Evolutionary conservation across 2,888 invertebrate genomes (phyloP), one percentile per base, ranked within the genome.

Genomic region (Desoria tigrina): DNA sequence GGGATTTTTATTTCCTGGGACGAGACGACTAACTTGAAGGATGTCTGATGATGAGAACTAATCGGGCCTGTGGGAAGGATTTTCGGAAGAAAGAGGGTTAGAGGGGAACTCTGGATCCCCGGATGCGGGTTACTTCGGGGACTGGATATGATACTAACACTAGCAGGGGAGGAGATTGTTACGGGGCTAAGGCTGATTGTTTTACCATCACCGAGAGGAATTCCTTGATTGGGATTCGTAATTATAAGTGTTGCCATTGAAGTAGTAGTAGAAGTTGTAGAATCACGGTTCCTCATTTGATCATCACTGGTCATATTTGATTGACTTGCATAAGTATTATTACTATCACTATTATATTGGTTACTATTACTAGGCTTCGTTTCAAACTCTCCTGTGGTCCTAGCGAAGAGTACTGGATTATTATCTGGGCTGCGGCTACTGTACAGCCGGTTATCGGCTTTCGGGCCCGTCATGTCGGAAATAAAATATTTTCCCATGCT

Each of bases 251-350:
- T 61, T 14, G 56, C 61, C 60, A 54, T 59, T 4, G 56, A 18
- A 55, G 61, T 6, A 11, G 67, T 60, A 18, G 67, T 67, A 16
- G 67, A 56, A 26, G 67, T 63, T 2, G 63, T 60, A 18, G 66
- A 66, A 55, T 66, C 63, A 42, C 63, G 66, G 42, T 66, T 63
- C n/a, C n/a, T n/a, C 42, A 63, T 62, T 63, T 66, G 24, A 63
- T 66, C 18, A 67, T 64, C 18, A 61, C 60, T 51, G 67, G 63
- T 28, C 39, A 18, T 4, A 42, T 9, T 24, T 45, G 45, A 45
- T 45, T 45, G 45, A 45, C n/a, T 45, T 45, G 45, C 45, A 45
- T 45, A 45, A 21, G 11, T 32, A 32, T 32, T 32, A 32, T 32
- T 32, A 32, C 32, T 32, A 32, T 11, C 11, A 32, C 11, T 32